These are phyloP conservation scores for Sebastiscus albofasciatus DNA, from an alignment of 2,797 vertebrate species.

Conservation along the genomic window DNA sequence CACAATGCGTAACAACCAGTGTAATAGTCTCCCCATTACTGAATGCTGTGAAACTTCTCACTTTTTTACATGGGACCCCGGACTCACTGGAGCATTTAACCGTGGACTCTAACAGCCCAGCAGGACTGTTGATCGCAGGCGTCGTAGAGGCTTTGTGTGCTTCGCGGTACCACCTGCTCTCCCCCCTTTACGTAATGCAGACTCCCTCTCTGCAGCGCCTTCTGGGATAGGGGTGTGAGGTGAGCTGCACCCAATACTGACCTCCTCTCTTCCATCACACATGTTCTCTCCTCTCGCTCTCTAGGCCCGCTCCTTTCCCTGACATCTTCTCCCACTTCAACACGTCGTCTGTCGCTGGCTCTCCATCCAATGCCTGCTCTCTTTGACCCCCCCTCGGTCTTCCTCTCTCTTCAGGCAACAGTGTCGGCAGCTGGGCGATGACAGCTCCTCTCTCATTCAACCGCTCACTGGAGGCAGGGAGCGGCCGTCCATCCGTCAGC, in stretches of 20 bases:
- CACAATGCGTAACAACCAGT: constrained; percentile 47
- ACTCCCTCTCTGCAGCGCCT: constrained; percentile 46
- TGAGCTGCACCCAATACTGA: constrained; percentile 65
- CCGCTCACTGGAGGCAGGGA: constrained; percentile 74
- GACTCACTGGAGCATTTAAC: constrained; percentile 56
- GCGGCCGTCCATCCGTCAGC: constrained; percentile 77
- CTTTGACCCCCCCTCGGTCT: constrained; percentile 6
- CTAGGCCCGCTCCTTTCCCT: constrained; percentile 35
- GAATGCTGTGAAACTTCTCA: constrained; percentile 59
- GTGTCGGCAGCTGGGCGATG: constrained; percentile 69
- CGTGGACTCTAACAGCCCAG: constrained; percentile 34
- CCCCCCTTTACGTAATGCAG: constrained; percentile 64
- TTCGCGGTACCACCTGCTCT: constrained; percentile 59
- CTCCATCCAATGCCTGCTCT: constrained; percentile 41
- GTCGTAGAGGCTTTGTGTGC: constrained; percentile 16
- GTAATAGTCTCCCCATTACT: constrained; percentile 58
- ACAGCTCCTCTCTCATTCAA: constrained; percentile 78
- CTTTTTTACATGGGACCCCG: constrained; percentile 60
- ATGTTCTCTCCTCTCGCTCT: constrained; percentile 32
- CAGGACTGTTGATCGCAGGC: constrained; percentile 41
- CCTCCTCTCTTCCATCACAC: constrained; percentile 59
- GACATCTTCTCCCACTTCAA: constrained; percentile 64
- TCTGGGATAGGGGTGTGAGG: constrained; percentile 73
- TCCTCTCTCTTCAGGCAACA: constrained; percentile 54
- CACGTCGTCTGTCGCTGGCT: constrained; percentile 51